Evolutionary conservation across 2,113 vertebrate species (phyloP), one percentile per base, ranked within the genome.

Genomic region (Sinocyclocheilus anshuiensis): DNA sequence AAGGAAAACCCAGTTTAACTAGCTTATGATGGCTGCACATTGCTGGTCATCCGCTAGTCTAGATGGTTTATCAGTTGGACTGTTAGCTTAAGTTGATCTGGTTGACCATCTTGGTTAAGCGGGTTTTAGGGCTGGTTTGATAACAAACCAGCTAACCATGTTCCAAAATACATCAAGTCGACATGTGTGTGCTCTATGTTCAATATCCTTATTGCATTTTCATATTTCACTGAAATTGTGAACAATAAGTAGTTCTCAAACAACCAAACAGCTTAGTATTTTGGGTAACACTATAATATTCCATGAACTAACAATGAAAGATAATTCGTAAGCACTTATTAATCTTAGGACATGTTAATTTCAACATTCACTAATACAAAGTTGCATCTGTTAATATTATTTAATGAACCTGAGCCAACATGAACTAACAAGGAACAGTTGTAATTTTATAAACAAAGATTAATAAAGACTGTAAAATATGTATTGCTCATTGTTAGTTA

Each of bases 121-220:
- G 1, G 22, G 57, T n/a, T 26, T 69, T 71, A 71, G 67, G 1
- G 16, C 67, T 71, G 67, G 67, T 71, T 63, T 69, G 18, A 36
- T 39, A 71, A 39, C 18, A 36, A 36, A 36, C 33, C 69, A 72
- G 20, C 36, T 65, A 45, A 26, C 16, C 55, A 59, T 2, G 6
- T 15, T 59, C 57, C 22, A n/a, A 61, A 61, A 61, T n/a, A 61
- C 57, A 8, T n/a, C 57, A n/a, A 3, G 20, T 10, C 20, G 8
- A 61, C 57, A 6, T 55, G n/a, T 65, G 24, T 67, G 63, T 67
- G 63, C 63, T 74, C 0, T 74, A 10, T 45, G 71, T 15, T 42
- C 4, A 63, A 42, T 26, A 81, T 45, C 55, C 57, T 63, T 81
- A 81, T 81, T 81, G 78, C 36, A 63, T 42, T 81, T 77, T 26